phyloP scores from a whole-genome alignment of 2,797 vertebrate genomes.

The Microctenopoma lineatum region DNA sequence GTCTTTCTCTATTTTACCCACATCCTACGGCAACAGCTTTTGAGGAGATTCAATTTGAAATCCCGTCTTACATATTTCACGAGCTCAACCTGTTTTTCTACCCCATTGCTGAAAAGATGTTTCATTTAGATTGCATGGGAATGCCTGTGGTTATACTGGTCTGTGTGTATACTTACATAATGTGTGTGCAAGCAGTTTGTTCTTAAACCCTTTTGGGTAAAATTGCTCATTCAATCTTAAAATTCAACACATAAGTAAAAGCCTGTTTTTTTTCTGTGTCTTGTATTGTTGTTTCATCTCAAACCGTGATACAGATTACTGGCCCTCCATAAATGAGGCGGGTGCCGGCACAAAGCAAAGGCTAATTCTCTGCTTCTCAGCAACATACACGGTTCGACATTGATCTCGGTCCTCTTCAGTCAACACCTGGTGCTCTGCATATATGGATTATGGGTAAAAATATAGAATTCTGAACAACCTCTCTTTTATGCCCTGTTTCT shows the following conservation, averaged over 20 bases:
- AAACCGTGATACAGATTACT: constrained; percentile 26
- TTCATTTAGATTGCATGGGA: constrained; percentile 46
- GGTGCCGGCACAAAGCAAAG: constrained; percentile 6
- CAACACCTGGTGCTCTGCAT: constrained; percentile 6
- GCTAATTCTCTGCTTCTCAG: constrained; percentile 27
- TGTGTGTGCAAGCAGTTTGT: constrained; percentile 36
- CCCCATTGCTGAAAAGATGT: constrained; percentile 52
- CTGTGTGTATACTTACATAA: constrained; percentile 29
- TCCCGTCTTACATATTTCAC: constrained; percentile 70
- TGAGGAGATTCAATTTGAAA: constrained; percentile 69
- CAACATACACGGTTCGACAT: constrained; percentile 20
- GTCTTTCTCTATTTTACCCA: constrained; percentile 55
- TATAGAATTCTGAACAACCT: constrained; percentile 4
- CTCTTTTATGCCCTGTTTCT: constrained; percentile 14
- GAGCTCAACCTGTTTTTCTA: constrained; percentile 62
- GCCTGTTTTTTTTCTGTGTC: not conserved
- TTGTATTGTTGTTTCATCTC: constrained; percentile 40
- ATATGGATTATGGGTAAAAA: constrained; percentile 39
- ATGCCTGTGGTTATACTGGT: constrained; percentile 46
- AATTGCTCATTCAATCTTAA: constrained; percentile 14
- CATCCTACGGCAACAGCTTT: constrained; percentile 59
- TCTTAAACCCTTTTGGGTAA: constrained; percentile 23
- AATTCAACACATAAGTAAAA: constrained; percentile 43
- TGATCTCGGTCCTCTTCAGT: constrained; percentile 28
- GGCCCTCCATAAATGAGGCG: constrained; percentile 13